Conservation (phyloP, 2,888 invertebrate species). For the Cynaeus angustus region DNA sequence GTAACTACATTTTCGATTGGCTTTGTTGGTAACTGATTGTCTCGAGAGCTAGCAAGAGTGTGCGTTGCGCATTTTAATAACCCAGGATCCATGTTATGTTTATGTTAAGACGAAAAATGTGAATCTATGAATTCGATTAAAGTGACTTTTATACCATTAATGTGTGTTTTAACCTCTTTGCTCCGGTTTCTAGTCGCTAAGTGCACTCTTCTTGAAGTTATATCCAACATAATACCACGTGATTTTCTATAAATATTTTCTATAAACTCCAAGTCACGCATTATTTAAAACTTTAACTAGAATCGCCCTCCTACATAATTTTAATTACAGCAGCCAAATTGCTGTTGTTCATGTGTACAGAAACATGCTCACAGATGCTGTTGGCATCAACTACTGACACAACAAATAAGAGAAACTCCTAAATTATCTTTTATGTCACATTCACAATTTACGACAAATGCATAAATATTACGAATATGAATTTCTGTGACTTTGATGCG, state of each 20-base stretch:
- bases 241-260: too few relatives aligned
- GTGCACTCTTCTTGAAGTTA: not conserved
- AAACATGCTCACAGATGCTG: conserved; percentile 36
- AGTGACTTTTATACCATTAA: too few relatives aligned
- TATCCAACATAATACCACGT: too few relatives aligned
- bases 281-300: conserved; percentile 23
- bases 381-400: conserved; percentile 37
- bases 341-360: conserved; percentile 23
- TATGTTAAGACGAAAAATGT: too few relatives aligned
- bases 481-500: conserved; percentile 15
- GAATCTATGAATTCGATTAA: too few relatives aligned
- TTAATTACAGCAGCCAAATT: conserved; percentile 33
- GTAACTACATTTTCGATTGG: conserved; percentile 34
- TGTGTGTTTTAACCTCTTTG: too few relatives aligned
- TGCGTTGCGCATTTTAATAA: conserved; percentile 25
- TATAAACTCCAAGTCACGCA: too few relatives aligned
- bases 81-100: not conserved
- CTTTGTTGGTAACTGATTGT: conserved; percentile 27
- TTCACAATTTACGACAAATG: conserved; percentile 44
- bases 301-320: conserved; percentile 22
- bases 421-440: conserved; percentile 48
- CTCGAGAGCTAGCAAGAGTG: not conserved
- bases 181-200: not conserved
- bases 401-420: conserved; percentile 35
- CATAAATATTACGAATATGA: conserved; percentile 23